phyloP scores from a whole-genome alignment of 2,888 invertebrate genomes.

The Sipha maydis region DNA sequence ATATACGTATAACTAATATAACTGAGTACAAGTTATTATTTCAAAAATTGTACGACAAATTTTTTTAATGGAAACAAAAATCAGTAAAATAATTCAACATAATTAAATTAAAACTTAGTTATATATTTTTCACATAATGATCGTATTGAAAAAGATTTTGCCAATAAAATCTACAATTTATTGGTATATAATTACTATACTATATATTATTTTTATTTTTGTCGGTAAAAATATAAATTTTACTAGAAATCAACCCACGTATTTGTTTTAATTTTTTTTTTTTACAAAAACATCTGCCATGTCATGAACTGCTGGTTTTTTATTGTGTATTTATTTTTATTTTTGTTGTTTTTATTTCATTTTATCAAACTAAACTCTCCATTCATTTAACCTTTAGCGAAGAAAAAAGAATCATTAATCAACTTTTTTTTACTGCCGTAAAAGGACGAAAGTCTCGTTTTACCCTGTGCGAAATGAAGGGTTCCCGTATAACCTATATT shows the following conservation, averaged over 20 bases:
- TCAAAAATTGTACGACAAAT: too few relatives aligned
- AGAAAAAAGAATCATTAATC: conserved; percentile 51
- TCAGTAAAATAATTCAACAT: too few relatives aligned
- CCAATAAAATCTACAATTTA: too few relatives aligned
- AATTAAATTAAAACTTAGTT: background rate
- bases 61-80: too few relatives aligned
- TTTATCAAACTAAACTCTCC: conserved; percentile 28
- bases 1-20: too few relatives aligned
- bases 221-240: background rate
- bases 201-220: background rate
- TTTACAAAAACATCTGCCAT: background rate
- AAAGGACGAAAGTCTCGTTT: conserved; percentile 40
- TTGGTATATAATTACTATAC: too few relatives aligned
- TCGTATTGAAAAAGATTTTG: too few relatives aligned
- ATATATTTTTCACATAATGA: background rate
- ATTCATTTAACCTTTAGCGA: conserved; percentile 46
- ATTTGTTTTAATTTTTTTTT: background rate
- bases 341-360: conserved; percentile 2
- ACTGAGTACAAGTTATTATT: too few relatives aligned
- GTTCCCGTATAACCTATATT: conserved; percentile 35
- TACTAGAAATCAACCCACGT: background rate
- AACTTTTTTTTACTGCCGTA: conserved; percentile 50
- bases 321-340: background rate
- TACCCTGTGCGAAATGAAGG: conserved; percentile 22
- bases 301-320: conserved; percentile 22